A percentile compares a stretch with the other conserved stretches of the same genome.
Evolutionary conservation across 2,888 invertebrate genomes (phyloP).

Genomic region (Deladenus siricidicola): DNA sequence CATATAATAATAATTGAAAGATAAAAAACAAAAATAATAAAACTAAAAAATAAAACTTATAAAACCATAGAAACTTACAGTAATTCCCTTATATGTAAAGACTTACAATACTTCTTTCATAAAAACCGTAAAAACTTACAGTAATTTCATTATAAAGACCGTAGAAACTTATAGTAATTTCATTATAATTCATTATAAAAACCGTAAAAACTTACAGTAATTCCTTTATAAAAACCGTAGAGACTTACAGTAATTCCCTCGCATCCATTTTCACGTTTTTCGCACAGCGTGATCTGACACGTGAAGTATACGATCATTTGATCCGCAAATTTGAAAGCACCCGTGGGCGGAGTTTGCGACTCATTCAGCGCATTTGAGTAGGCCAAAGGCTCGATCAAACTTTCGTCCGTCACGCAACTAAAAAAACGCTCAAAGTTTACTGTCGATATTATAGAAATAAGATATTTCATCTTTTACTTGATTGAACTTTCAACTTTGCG

Average conservation of each 20-base stretch:
- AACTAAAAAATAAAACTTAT: neutral
- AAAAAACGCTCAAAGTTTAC: no score
- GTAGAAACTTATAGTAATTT: no score
- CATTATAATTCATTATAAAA: no score
- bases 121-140: no score
- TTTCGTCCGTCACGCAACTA: conserved; percentile 44
- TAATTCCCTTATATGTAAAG: no score
- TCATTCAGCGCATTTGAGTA: conserved; percentile 37
- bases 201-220: no score
- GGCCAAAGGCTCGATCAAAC: conserved; percentile 36
- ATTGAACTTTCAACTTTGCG: no score
- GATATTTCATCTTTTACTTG: no score
- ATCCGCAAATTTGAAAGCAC: conserved; percentile 51
- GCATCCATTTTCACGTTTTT: conserved; percentile 43
- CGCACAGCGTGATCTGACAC: conserved; percentile 49
- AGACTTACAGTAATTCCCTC: conserved; percentile 46
- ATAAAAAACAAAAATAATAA: no score
- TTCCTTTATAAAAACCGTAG: neutral
- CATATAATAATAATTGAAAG: no score
- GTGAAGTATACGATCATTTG: conserved; percentile 47
- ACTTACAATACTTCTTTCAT: conserved; percentile 46
- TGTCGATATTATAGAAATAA: no score
- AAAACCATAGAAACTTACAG: neutral
- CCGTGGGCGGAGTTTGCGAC: conserved; percentile 34
- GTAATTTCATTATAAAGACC: neutral